These are phyloP conservation scores for Andinoacara biseriatus DNA, from an alignment of 2,113 vertebrate genomes.

Conservation along the genomic window DNA sequence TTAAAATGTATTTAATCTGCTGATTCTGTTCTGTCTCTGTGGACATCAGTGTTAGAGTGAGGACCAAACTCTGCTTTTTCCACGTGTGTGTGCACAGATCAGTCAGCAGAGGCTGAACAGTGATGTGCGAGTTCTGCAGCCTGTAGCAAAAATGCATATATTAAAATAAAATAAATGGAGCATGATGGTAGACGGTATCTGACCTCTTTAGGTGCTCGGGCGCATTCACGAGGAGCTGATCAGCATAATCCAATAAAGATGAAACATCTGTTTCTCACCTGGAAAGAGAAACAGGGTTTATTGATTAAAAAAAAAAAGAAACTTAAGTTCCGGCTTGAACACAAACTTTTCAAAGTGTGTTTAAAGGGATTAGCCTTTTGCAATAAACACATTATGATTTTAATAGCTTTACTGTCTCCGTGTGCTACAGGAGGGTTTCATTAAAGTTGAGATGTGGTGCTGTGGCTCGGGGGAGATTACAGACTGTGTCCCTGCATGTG, in stretches of 20 bases:
- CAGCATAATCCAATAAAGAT: not conserved
- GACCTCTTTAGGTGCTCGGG: rapidly evolving
- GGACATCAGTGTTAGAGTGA: not conserved
- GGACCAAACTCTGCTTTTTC: not conserved
- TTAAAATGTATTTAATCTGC: too few species aligned
- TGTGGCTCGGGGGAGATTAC: not conserved
- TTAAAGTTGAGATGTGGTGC: not conserved
- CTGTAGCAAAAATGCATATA: rapidly evolving
- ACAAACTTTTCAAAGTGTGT: not conserved
- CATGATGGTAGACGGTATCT: not conserved
- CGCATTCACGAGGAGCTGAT: not conserved
- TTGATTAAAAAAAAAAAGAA: not conserved
- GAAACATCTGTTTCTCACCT: not conserved
- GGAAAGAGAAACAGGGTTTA: rapidly evolving
- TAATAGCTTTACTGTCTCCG: not conserved
- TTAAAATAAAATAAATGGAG: not conserved
- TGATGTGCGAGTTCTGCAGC: not conserved
- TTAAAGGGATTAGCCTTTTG: not conserved
- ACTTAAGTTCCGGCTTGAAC: not conserved
- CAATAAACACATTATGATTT: not conserved
- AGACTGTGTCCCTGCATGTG: not conserved
- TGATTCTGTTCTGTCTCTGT: not conserved
- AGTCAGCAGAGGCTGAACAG: not conserved
- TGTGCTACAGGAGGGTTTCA: not conserved
- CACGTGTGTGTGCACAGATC: not conserved